Percentiles rank a stretch among this genome's conserved stretches.
phyloP scores from a whole-genome alignment of 2,797 vertebrate species.

The Gouania willdenowi region DNA sequence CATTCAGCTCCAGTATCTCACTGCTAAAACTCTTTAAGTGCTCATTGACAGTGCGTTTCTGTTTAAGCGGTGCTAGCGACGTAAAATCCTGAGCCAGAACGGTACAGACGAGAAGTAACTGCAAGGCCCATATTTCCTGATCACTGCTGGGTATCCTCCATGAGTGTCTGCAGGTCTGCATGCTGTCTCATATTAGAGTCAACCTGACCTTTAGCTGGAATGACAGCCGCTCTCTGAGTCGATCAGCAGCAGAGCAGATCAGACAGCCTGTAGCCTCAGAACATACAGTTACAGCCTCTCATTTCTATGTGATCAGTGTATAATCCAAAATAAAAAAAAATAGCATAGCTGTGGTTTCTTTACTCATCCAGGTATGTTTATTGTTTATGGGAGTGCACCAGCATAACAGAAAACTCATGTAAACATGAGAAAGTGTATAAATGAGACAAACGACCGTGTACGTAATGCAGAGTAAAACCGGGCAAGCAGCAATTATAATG shows the following conservation, averaged over 20 bases:
- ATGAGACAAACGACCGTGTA: not conserved
- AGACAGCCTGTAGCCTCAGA: conserved; percentile 31
- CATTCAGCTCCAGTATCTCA: too few species aligned
- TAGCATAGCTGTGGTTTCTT: not conserved
- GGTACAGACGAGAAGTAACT: too few species aligned
- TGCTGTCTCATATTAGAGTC: conserved; percentile 27
- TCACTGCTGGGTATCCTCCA: conserved; percentile 11
- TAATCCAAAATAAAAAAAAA: conserved; percentile 3
- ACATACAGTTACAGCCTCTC: too few species aligned
- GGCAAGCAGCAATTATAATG: conserved; percentile 5
- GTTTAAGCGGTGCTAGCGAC: too few species aligned
- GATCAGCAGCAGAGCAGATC: conserved; percentile 39
- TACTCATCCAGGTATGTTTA: conserved; percentile 58
- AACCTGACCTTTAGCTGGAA: conserved; percentile 37
- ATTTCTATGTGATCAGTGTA: too few species aligned
- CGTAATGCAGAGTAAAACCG: too few species aligned
- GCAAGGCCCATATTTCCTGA: not conserved
- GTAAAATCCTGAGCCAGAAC: too few species aligned
- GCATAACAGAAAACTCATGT: conserved; percentile 29
- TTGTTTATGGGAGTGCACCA: conserved; percentile 49
- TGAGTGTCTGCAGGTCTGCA: conserved; percentile 4
- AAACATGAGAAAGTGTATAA: conserved; percentile 17
- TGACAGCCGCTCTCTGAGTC: conserved; percentile 60
- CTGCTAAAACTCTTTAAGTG: too few species aligned
- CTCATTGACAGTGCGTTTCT: too few species aligned